phyloP scores from a whole-genome alignment of 2,113 vertebrate species.

The Prinia subflava region DNA sequence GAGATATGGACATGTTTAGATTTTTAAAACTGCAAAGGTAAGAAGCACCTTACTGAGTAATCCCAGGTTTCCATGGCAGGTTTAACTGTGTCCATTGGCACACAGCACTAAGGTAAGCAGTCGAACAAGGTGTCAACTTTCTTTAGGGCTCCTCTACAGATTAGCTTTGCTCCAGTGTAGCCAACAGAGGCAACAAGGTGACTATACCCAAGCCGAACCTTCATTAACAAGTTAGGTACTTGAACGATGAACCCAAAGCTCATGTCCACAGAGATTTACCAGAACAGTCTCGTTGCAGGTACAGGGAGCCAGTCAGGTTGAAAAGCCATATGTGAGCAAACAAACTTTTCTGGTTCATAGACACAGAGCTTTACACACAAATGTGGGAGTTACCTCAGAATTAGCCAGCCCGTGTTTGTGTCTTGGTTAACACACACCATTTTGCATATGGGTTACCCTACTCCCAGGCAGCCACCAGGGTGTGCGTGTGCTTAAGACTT shows the following conservation, averaged over 20 bases:
- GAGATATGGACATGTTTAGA: neutral
- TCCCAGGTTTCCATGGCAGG: neutral
- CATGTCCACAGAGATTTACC: neutral
- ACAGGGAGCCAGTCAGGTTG: neutral
- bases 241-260: neutral
- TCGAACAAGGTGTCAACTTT: neutral
- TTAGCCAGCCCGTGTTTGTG: neutral
- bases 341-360: neutral
- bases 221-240: neutral
- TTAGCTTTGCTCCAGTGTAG: neutral
- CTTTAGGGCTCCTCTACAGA: neutral
- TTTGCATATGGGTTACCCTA: neutral
- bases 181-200: neutral
- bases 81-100: neutral
- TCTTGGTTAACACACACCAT: accelerated
- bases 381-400: neutral
- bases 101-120: neutral
- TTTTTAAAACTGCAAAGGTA: neutral
- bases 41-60: neutral
- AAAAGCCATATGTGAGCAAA: neutral
- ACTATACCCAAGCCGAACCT: neutral
- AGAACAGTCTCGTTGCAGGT: neutral
- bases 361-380: neutral
- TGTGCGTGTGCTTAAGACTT: neutral
- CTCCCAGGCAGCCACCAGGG: neutral